phyloP scores from a whole-genome alignment of 2,113 vertebrate genomes.

The Mus spicilegus region DNA sequence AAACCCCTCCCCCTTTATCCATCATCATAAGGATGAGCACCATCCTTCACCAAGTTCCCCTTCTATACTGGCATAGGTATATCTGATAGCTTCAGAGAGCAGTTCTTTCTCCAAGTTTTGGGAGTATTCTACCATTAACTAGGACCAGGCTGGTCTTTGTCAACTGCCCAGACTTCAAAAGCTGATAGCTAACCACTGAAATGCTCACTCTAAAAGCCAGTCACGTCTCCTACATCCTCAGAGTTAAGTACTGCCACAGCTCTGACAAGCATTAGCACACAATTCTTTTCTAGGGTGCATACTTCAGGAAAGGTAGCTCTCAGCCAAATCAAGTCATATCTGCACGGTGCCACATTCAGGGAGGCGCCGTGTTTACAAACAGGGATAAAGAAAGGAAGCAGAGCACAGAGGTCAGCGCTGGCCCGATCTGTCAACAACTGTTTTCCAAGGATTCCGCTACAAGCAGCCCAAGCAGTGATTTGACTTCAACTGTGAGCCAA shows the following conservation, averaged over 20 bases:
- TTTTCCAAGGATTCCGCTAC: slow-evolving; percentile 50
- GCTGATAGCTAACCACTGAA: slow-evolving; percentile 33
- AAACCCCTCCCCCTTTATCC: not conserved
- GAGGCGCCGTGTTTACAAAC: slow-evolving; percentile 43
- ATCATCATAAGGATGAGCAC: slow-evolving; percentile 10
- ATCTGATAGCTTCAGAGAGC: slow-evolving; percentile 2
- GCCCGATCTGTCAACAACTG: slow-evolving; percentile 23
- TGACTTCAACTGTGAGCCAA: slow-evolving; percentile 36
- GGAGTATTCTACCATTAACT: not conserved
- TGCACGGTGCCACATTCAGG: not conserved
- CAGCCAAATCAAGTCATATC: slow-evolving; percentile 34
- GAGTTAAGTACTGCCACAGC: not conserved
- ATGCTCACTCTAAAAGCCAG: slow-evolving; percentile 27
- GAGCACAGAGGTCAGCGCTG: slow-evolving; percentile 71
- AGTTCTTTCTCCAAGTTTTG: slow-evolving; percentile 24
- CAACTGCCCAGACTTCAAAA: not conserved
- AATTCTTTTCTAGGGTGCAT: slow-evolving; percentile 1
- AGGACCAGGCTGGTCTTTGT: not conserved
- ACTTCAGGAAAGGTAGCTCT: slow-evolving; percentile 32
- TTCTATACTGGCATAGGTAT: not conserved
- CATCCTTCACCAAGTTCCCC: not conserved
- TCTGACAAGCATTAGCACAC: slow-evolving; percentile 37
- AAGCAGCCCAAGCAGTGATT: not conserved
- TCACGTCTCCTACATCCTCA: slow-evolving; percentile 1
- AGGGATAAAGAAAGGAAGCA: slow-evolving; percentile 69